Percentiles rank a stretch among this genome's conserved stretches.
Conservation (phyloP, 37 sponge, comb jelly and placozoan species). For the Crambe crambe region DNA sequence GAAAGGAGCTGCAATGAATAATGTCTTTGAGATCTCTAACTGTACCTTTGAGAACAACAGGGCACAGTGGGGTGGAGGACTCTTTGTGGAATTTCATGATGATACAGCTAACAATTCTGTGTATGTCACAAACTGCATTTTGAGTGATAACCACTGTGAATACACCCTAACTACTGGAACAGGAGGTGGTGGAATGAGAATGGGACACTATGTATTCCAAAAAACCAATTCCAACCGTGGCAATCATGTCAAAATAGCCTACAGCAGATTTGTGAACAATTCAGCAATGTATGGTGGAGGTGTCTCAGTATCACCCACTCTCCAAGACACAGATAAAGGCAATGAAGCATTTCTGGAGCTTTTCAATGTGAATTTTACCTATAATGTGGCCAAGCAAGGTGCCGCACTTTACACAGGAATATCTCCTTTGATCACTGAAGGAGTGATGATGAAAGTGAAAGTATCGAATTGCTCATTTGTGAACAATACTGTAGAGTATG, state of each 20-base stretch:
- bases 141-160: constrained; percentile 12
- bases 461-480: background rate
- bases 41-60: constrained; percentile 22
- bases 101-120: constrained; percentile 13
- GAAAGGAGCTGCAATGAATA: constrained; percentile 34
- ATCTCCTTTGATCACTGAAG: too few species aligned
- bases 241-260: too few species aligned
- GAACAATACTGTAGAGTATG: background rate
- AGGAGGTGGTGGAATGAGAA: constrained; percentile 55
- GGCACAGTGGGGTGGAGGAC: constrained; percentile 59
- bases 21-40: background rate
- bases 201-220: constrained; percentile 9
- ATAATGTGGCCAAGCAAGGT: too few species aligned
- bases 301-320: too few species aligned
- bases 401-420: too few species aligned
- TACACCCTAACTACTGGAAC: background rate
- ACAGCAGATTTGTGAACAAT: too few species aligned
- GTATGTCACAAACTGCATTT: background rate
- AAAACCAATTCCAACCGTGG: too few species aligned
- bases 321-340: too few species aligned
- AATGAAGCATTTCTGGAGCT: too few species aligned
- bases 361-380: too few species aligned
- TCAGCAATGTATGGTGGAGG: too few species aligned
- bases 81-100: constrained; percentile 63
- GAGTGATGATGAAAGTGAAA: too few species aligned